These are phyloP conservation scores for Ctenopoma multispine DNA, from an alignment of 2,797 vertebrate genomes.

Conservation along the genomic window DNA sequence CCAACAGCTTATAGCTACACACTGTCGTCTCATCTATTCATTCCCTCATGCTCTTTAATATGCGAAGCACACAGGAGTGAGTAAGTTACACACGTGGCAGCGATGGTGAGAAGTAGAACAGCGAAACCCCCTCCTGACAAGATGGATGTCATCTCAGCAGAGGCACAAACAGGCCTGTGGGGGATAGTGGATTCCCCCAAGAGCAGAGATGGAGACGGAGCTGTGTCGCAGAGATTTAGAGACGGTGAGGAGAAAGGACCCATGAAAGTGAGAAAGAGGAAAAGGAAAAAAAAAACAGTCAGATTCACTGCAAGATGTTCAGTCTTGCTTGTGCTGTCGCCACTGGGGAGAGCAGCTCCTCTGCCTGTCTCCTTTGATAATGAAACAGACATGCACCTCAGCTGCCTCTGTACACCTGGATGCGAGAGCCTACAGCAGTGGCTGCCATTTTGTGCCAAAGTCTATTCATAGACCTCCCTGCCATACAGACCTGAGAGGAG, in stretches of 20 bases:
- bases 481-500: slow-evolving; percentile 33
- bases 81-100: neutral
- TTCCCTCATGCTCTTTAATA: slow-evolving; percentile 15
- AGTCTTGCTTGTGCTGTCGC: slow-evolving; percentile 20
- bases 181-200: slow-evolving; percentile 45
- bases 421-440: slow-evolving; percentile 42
- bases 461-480: slow-evolving; percentile 57
- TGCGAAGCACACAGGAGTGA: slow-evolving; percentile 10
- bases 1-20: neutral
- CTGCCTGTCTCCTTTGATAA: slow-evolving; percentile 68
- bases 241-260: slow-evolving; percentile 6
- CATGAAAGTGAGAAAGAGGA: slow-evolving; percentile 12
- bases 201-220: slow-evolving; percentile 38
- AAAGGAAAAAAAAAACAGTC: slow-evolving; percentile 30
- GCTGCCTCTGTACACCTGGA: slow-evolving; percentile 33
- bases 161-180: slow-evolving; percentile 62
- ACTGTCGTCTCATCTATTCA: neutral
- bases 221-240: slow-evolving; percentile 23
- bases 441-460: slow-evolving; percentile 66
- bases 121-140: slow-evolving; percentile 49
- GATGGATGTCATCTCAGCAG: slow-evolving; percentile 70
- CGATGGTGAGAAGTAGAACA: slow-evolving; percentile 54
- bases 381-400: slow-evolving; percentile 47
- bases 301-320: slow-evolving; percentile 47
- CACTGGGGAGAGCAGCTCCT: slow-evolving; percentile 46